Conservation (phyloP, 2,888 invertebrate species). For the Mythimna lalbum region DNA sequence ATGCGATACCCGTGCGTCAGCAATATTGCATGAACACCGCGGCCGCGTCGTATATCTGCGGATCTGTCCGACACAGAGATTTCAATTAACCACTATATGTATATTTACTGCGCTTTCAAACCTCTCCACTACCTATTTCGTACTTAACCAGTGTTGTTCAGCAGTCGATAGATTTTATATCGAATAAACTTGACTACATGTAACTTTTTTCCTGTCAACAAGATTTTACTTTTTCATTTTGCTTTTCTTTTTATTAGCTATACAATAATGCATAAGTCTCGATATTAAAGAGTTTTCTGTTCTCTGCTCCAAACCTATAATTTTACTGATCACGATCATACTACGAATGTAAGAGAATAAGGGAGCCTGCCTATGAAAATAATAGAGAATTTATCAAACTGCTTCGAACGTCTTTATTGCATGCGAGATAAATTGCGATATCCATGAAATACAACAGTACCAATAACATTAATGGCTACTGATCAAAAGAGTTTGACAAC, state of each 20-base stretch:
- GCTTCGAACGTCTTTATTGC: too few species aligned
- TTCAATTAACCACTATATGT: conserved; percentile 48
- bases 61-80: conserved; percentile 43
- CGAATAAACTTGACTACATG: neutral
- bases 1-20: conserved; percentile 16
- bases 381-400: too few species aligned
- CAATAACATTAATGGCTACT: neutral
- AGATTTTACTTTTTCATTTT: too few species aligned
- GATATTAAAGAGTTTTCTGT: too few species aligned
- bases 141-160: conserved; percentile 6
- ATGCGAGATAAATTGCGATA: neutral
- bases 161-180: conserved; percentile 12
- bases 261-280: too few species aligned
- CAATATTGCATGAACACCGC: conserved; percentile 22
- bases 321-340: neutral
- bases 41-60: conserved; percentile 35
- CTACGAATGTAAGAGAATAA: neutral
- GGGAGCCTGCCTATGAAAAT: neutral
- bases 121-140: conserved; percentile 14
- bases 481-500: neutral
- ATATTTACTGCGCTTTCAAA: conserved; percentile 51
- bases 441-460: neutral
- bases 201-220: too few species aligned
- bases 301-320: too few species aligned
- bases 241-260: too few species aligned